Conservation (phyloP, 2,888 invertebrate genomes). For the Netelia melanura region DNA sequence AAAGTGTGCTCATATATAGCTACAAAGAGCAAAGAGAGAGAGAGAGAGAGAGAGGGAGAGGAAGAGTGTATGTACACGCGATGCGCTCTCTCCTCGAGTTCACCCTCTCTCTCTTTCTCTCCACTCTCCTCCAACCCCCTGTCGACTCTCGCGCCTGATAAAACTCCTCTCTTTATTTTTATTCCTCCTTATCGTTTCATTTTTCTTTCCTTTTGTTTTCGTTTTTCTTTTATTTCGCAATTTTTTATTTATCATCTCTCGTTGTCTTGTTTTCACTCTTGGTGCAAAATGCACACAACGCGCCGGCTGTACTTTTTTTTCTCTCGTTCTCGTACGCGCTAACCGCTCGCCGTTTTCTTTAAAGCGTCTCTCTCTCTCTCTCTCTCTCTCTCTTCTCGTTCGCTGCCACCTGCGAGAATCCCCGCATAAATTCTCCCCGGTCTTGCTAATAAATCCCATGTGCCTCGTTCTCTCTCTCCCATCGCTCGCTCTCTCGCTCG, state of each 20-base stretch:
- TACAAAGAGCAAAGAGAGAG: constrained; percentile 21
- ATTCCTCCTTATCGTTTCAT: not conserved
- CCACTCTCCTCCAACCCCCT: not conserved
- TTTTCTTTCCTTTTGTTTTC: not conserved
- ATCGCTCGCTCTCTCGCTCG: constrained; percentile 49
- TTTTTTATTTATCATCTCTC: constrained; percentile 35
- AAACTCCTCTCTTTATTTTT: constrained; percentile 27
- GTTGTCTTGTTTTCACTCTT: constrained; percentile 53
- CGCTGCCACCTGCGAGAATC: constrained; percentile 71
- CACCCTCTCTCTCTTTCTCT: constrained; percentile 1
- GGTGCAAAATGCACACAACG: constrained; percentile 19
- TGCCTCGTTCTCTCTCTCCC: constrained; percentile 48
- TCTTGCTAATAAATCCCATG: constrained; percentile 80
- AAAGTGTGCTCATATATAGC: constrained; percentile 29
- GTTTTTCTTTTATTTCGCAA: not conserved
- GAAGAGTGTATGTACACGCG: not conserved
- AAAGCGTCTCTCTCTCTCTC: constrained; percentile 53
- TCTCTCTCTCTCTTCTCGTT: constrained; percentile 39
- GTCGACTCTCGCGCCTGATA: constrained; percentile 40
- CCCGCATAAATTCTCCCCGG: constrained; percentile 73
- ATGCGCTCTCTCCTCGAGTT: constrained; percentile 27
- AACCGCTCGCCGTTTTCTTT: constrained; percentile 57
- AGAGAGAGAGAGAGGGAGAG: not conserved
- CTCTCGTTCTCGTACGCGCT: constrained; percentile 40
- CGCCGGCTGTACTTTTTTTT: constrained; percentile 14